Evolutionary conservation across 2,888 invertebrate species (phyloP), one percentile per base, ranked within the genome.

Genomic region (Teleogryllus oceanicus): DNA sequence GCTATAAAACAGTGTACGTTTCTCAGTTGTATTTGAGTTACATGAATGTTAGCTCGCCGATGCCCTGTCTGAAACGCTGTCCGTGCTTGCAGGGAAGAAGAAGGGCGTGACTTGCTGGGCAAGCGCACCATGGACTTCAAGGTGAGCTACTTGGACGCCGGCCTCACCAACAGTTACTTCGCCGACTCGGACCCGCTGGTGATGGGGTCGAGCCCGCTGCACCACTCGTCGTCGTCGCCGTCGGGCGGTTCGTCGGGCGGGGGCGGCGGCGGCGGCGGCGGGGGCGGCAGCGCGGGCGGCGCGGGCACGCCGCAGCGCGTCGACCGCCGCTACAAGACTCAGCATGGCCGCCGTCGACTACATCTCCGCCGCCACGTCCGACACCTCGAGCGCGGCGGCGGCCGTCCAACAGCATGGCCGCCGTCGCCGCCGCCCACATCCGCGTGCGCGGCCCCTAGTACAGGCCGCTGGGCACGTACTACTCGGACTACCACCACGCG

Each of bases 71-170:
- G 37, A 37, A 8, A 37, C 37, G 37, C 37, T 0, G 37, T 37
- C 5, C 5, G 37, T 8, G 37, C 37, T 37, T 89, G 74, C 88
- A 97, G 97, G 92, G 99, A 99, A 87, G 99, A 99, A 88, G 99
- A 99, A 89, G 99, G 99, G 16, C 92, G 97, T 83, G 99, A 99
- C 88, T 89, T 99, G 82, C 90, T 99, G 78, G 98, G 98, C 62
- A 99, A 99, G 88, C 91, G 99, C 83, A 99, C 98, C 11, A 98
- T 98, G 95, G 98, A 99, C 88, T 99, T 98, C 88, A 98, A 99
- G 91, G 97, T 97, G 80, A 98, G 98, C 86, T 99, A 99, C 88
- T 90, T 98, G 85, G 97, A 97, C 86, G 96, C 96, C 0, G 96
- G 96, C 20, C 90, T 97, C 83, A 96, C 96, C 20, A 96, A 95